These are phyloP conservation scores for Anastrepha ludens DNA, from an alignment of 1,140 invertebrate species.

Conservation along the genomic window DNA sequence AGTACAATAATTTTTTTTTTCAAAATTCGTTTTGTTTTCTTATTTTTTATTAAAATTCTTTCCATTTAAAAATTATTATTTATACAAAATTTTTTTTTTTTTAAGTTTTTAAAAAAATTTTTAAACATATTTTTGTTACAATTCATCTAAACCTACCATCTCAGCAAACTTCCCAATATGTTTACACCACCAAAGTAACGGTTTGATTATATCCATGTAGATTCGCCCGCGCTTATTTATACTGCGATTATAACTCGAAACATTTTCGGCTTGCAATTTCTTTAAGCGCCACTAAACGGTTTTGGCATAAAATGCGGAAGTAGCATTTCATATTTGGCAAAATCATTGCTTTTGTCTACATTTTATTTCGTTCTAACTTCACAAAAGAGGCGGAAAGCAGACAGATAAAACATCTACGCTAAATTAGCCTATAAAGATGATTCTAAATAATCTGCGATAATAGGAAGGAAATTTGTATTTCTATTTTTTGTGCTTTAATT, in stretches of 20 bases:
- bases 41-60: too few relatives aligned
- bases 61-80: too few relatives aligned
- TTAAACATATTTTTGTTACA: too few relatives aligned
- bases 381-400: background rate
- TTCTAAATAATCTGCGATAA: background rate
- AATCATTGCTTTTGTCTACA: background rate
- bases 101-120: too few relatives aligned
- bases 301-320: conserved; percentile 5
- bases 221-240: conserved; percentile 38
- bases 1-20: too few relatives aligned
- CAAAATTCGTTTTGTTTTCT: too few relatives aligned
- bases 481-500: conserved; percentile 19
- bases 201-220: background rate
- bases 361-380: conserved; percentile 10
- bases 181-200: background rate
- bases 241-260: background rate
- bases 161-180: background rate
- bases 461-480: background rate
- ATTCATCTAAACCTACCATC: background rate
- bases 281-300: background rate
- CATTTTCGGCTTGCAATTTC: background rate
- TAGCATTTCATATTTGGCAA: conserved; percentile 11
- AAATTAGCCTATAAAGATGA: conserved; percentile 5
- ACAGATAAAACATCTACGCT: background rate
- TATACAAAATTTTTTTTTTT: too few relatives aligned